Conservation (phyloP, 2,113 vertebrate genomes). For the Glaucomys volans region DNA sequence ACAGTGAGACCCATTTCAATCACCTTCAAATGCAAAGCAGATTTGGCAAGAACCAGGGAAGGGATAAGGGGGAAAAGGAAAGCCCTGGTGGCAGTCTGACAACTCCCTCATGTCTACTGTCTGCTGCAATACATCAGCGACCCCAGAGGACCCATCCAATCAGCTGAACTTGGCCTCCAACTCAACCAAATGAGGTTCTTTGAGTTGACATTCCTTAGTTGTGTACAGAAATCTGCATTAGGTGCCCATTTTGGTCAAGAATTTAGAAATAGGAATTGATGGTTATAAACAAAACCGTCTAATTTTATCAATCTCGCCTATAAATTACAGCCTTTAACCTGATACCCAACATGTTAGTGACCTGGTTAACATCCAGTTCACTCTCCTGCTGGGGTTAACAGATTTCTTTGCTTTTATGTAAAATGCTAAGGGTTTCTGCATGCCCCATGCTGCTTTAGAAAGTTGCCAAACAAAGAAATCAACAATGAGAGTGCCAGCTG, state of each 20-base stretch:
- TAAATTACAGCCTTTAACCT: constrained; percentile 73
- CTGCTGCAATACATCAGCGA: constrained; percentile 50
- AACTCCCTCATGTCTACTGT: constrained; percentile 46
- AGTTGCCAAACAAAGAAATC: constrained; percentile 84
- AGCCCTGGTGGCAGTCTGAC: constrained; percentile 55
- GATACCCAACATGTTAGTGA: constrained; percentile 83
- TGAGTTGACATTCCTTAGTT: not conserved
- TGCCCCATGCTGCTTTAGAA: constrained; percentile 78
- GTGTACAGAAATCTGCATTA: not conserved
- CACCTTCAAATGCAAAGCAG: constrained; percentile 76
- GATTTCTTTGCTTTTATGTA: constrained; percentile 76
- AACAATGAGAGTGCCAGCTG: constrained; percentile 81
- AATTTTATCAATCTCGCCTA: constrained; percentile 37
- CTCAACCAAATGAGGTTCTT: constrained; percentile 45
- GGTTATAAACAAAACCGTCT: not conserved
- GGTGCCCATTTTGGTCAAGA: constrained; percentile 21
- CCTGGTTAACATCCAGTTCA: constrained; percentile 82
- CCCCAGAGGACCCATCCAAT: constrained; percentile 2
- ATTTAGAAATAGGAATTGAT: constrained; percentile 47
- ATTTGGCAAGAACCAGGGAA: constrained; percentile 51
- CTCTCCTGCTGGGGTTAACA: constrained; percentile 79
- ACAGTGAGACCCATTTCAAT: constrained; percentile 78
- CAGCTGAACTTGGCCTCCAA: constrained; percentile 51
- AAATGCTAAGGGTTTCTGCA: constrained; percentile 81
- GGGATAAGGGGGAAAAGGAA: constrained; percentile 51